These are phyloP conservation scores for Odontamblyopus rebecca DNA, from an alignment of 2,797 vertebrate genomes.

Conservation along the genomic window DNA sequence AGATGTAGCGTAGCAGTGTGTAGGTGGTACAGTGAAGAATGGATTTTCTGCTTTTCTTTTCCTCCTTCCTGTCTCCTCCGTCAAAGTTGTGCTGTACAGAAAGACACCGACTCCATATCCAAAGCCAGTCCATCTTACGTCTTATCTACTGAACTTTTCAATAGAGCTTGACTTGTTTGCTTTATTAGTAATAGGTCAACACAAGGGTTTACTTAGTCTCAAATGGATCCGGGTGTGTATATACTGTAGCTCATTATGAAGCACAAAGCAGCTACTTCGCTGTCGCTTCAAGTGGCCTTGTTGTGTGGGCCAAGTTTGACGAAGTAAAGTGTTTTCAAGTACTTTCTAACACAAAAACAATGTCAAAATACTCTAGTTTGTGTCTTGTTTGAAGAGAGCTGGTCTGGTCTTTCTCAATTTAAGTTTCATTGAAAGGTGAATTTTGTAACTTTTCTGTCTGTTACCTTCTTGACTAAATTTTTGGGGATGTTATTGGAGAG, in stretches of 20 bases:
- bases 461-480: background rate
- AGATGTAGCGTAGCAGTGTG: slow-evolving; percentile 43
- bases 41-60: slow-evolving; percentile 63
- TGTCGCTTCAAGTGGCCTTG: background rate
- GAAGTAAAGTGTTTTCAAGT: slow-evolving; percentile 4
- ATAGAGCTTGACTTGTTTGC: slow-evolving; percentile 22
- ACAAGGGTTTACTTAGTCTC: slow-evolving; percentile 32
- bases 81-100: slow-evolving; percentile 48
- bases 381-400: background rate
- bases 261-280: slow-evolving; percentile 8
- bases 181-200: slow-evolving; percentile 23
- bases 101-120: slow-evolving; percentile 30
- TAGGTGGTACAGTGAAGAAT: slow-evolving; percentile 56
- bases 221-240: slow-evolving; percentile 40
- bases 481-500: background rate
- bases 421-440: background rate
- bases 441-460: background rate
- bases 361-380: background rate
- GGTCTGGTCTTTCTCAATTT: background rate
- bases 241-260: slow-evolving; percentile 19
- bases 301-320: background rate
- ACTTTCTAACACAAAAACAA: background rate
- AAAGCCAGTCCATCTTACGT: slow-evolving; percentile 30
- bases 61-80: slow-evolving; percentile 53
- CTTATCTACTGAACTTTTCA: slow-evolving; percentile 26